Evolutionary conservation across 35 echinoderm and acorn worm species (phyloP), one percentile per base, ranked within the genome.

Genomic region (Amphiura filiformis): DNA sequence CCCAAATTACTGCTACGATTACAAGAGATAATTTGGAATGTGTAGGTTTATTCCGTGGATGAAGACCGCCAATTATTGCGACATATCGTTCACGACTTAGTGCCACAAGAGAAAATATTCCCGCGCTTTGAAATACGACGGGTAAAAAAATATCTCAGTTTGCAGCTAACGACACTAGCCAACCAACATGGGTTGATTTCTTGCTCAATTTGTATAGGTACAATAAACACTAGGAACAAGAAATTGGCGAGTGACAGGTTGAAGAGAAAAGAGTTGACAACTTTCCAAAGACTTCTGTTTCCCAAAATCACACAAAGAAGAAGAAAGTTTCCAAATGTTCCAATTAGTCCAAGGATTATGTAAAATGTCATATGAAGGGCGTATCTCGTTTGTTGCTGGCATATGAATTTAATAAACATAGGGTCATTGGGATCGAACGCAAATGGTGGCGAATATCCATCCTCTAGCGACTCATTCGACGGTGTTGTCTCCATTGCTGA

Each of bases 131-230:
- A 70, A 70, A 70, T 11, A 70, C 15, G 26, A 70, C 61, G 17
- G 61, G 61, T n/a, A 70, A 30, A 3, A 26, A 30, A 18, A 23
- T 70, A 70, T 70, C 61, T 70, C 28, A 70, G 1, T 70, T 30
- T 70, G 61, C 61, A 70, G 28, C 61, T 70, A 15, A 15, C 1
- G 1, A 70, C 1, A n/a, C 28, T 30, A 4, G 61, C 28, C 28
- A 70, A 70, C 61, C 61, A 70, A 70, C 61, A 70, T n/a, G 61
- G 61, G 28, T 70, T 18, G 9, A 70, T 70, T 70, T 70, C 61
- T 30, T 26, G 28, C 26, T 70, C 61, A 70, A 70, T 70, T n/a
- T 70, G 61, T 4, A 70, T n/a, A 18, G 61, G 28, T 4, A 70
- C 61, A n/a, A 70, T 70, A 70, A 70, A 70, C 26, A 70, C 28